Conservation (phyloP, 2,888 invertebrate genomes). For the Eledona agricola region DNA sequence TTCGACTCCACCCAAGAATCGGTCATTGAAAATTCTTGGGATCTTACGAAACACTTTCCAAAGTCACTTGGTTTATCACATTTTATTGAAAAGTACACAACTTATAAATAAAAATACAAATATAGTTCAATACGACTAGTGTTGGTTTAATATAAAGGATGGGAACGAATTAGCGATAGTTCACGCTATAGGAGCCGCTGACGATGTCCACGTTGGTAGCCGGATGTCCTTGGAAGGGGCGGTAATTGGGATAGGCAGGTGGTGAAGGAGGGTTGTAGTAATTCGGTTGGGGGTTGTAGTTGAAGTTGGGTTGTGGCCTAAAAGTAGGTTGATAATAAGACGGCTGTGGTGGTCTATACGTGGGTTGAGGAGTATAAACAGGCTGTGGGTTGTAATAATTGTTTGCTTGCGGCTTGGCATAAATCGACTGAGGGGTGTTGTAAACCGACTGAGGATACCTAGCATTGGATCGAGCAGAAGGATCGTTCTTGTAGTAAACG, state of each 20-base stretch:
- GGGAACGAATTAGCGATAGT: conserved; percentile 66
- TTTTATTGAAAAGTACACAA: too few relatives aligned
- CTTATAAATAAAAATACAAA: too few relatives aligned
- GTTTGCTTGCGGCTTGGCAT: too few relatives aligned
- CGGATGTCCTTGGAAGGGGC: conserved; percentile 69
- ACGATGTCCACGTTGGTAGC: conserved; percentile 77
- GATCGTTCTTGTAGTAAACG: conserved; percentile 77
- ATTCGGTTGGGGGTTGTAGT: conserved; percentile 54
- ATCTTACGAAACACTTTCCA: too few relatives aligned
- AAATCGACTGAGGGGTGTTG: conserved; percentile 3
- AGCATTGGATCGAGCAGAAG: conserved; percentile 22
- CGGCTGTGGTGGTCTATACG: too few relatives aligned
- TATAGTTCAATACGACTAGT: conserved; percentile 15
- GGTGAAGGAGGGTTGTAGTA: conserved; percentile 47
- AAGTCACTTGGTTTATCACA: too few relatives aligned
- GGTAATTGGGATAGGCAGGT: conserved; percentile 45
- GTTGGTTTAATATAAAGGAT: conserved; percentile 1
- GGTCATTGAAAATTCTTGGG: conserved; percentile 41
- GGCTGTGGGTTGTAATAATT: conserved; percentile 27
- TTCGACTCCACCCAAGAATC: conserved; percentile 54
- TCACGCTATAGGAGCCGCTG: conserved; percentile 80
- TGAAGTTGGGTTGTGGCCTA: conserved; percentile 58
- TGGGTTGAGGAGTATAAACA: conserved; percentile 48
- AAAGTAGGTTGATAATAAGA: conserved; percentile 55
- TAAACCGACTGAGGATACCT: conserved; percentile 44